Evolutionary conservation across 2,797 vertebrate species (phyloP).

Genomic region (Schizopygopsis pylzovi): DNA sequence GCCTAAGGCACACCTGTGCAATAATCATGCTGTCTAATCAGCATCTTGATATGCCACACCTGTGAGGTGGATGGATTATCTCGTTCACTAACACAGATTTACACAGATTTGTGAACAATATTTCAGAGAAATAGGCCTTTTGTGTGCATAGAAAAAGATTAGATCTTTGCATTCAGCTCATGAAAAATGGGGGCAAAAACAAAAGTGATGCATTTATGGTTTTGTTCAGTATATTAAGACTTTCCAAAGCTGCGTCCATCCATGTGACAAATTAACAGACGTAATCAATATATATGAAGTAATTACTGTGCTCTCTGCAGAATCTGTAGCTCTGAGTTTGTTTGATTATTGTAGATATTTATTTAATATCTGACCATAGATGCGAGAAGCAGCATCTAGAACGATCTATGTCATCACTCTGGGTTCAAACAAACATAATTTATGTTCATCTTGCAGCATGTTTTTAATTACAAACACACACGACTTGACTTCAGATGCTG

Average conservation of each 20-base stretch:
- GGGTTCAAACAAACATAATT: conserved; percentile 60
- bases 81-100: no score
- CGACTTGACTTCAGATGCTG: conserved; percentile 50
- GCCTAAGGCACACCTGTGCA: no score
- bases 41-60: no score
- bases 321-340: background rate
- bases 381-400: background rate
- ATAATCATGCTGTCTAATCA: no score
- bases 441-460: conserved; percentile 53
- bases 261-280: background rate
- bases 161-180: no score
- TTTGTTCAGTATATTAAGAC: no score
- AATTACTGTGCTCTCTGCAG: background rate
- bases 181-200: no score
- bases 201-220: no score
- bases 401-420: conserved; percentile 47
- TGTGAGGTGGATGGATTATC: no score
- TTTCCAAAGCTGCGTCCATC: background rate
- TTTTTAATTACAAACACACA: conserved; percentile 58
- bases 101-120: no score
- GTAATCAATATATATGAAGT: background rate
- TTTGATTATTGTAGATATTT: background rate
- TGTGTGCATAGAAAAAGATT: no score
- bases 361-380: background rate
- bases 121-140: no score